Evolutionary conservation across 2,797 vertebrate genomes (phyloP).

Genomic region (Spinibarbus caldwelli): DNA sequence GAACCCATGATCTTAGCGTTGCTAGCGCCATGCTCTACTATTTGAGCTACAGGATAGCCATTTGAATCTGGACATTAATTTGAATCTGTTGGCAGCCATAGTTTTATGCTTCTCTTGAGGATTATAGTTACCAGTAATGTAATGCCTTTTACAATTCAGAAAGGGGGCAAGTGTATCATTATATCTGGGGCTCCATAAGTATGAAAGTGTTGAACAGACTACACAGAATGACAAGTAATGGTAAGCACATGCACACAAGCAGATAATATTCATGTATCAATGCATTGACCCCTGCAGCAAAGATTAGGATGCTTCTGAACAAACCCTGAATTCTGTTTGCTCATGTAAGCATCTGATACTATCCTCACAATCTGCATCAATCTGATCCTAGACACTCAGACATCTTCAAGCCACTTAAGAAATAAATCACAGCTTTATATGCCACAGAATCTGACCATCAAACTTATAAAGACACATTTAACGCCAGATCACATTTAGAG

Average conservation of each 20-base stretch:
- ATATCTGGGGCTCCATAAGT: background rate
- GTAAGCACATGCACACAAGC: background rate
- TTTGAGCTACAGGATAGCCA: no score
- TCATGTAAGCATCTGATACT: background rate
- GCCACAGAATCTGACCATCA: background rate
- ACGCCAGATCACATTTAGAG: background rate
- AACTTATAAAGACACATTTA: background rate
- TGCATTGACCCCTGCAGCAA: background rate
- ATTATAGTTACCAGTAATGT: background rate
- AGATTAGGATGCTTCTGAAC: background rate
- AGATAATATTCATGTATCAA: background rate
- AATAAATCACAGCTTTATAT: constrained; percentile 21
- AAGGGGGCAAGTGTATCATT: background rate
- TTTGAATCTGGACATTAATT: no score
- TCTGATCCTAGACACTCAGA: background rate
- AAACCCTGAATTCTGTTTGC: background rate
- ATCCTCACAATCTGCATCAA: background rate
- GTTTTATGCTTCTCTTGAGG: background rate
- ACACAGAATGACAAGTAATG: background rate
- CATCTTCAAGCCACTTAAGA: background rate
- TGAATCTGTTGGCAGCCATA: background rate
- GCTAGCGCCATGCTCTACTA: no score
- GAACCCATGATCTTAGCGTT: no score
- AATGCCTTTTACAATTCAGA: background rate
- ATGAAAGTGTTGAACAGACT: background rate